Conservation (phyloP, 2,888 invertebrate genomes). For the Andricus quercusramuli region DNA sequence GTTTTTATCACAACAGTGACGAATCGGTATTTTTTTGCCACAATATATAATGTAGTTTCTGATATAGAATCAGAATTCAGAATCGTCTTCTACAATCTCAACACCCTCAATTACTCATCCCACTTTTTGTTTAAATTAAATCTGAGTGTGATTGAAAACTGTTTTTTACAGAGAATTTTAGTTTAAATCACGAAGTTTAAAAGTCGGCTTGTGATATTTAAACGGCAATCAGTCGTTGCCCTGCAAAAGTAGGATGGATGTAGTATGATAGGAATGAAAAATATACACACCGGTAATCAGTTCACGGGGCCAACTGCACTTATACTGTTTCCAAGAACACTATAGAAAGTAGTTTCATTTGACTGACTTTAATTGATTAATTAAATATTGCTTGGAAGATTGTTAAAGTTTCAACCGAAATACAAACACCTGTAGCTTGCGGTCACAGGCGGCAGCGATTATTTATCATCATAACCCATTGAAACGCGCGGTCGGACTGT, state of each 20-base stretch:
- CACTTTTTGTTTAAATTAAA: not conserved
- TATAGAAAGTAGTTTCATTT: not conserved
- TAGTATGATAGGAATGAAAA: not conserved
- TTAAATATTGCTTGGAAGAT: not conserved
- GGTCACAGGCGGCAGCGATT: not conserved
- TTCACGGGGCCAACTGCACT: not conserved
- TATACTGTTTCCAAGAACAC: conserved; percentile 4
- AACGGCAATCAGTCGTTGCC: not conserved
- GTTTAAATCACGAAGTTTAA: not conserved
- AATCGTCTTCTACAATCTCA: not conserved
- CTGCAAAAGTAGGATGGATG: not conserved
- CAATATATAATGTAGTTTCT: not conserved
- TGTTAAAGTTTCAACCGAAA: not conserved
- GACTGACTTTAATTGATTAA: not conserved
- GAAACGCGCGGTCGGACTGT: conserved; percentile 6
- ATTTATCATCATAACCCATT: not conserved
- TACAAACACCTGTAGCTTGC: conserved; percentile 2
- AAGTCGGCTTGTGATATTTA: not conserved
- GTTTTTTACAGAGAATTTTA: not conserved
- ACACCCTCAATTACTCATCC: not conserved
- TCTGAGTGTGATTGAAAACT: not conserved
- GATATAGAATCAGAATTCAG: not conserved
- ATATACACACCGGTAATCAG: conserved; percentile 9
- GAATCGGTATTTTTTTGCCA: not conserved
- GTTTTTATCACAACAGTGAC: not conserved